Evolutionary conservation across 2,888 invertebrate genomes (phyloP).

Genomic region (Corbicula japonica): DNA sequence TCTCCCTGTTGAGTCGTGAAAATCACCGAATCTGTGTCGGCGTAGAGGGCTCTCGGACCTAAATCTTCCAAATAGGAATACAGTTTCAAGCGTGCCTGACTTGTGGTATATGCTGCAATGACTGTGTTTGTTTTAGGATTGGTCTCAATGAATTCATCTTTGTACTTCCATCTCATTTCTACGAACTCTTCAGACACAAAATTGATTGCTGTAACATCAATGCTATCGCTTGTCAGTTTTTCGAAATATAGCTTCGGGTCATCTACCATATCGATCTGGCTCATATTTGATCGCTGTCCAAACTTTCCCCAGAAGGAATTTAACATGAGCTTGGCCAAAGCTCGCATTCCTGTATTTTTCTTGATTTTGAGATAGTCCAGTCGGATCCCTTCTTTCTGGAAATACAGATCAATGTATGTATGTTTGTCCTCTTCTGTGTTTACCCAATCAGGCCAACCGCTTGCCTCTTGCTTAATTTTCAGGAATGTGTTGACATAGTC

Average conservation of each 20-base stretch:
- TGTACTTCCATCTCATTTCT: slow-evolving; percentile 6
- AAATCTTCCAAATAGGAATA: slow-evolving; percentile 15
- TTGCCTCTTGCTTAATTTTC: slow-evolving; percentile 69
- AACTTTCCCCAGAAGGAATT: slow-evolving; percentile 32
- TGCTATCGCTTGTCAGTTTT: neutral
- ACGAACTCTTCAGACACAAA: slow-evolving; percentile 18
- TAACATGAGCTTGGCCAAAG: slow-evolving; percentile 34
- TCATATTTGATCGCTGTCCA: slow-evolving; percentile 19
- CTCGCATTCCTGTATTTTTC: slow-evolving; percentile 39
- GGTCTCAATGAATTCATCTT: slow-evolving; percentile 9
- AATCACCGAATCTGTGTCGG: slow-evolving; percentile 31
- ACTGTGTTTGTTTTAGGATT: slow-evolving; percentile 15
- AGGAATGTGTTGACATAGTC: neutral
- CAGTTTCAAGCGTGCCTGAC: slow-evolving; percentile 28
- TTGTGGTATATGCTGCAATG: slow-evolving; percentile 27
- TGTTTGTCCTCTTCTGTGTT: slow-evolving; percentile 59
- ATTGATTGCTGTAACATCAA: slow-evolving; percentile 6
- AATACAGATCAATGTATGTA: slow-evolving; percentile 63
- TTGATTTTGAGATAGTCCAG: slow-evolving; percentile 38
- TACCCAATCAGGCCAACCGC: slow-evolving; percentile 69
- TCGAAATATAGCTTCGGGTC: slow-evolving; percentile 1
- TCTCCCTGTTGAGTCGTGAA: slow-evolving; percentile 1
- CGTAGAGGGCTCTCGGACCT: slow-evolving; percentile 14
- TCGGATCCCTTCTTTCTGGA: slow-evolving; percentile 35
- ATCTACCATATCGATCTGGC: neutral